Evolutionary conservation across 2,888 invertebrate species (phyloP), one percentile per base, ranked within the genome.

Genomic region (Alviniconcha strummeri): DNA sequence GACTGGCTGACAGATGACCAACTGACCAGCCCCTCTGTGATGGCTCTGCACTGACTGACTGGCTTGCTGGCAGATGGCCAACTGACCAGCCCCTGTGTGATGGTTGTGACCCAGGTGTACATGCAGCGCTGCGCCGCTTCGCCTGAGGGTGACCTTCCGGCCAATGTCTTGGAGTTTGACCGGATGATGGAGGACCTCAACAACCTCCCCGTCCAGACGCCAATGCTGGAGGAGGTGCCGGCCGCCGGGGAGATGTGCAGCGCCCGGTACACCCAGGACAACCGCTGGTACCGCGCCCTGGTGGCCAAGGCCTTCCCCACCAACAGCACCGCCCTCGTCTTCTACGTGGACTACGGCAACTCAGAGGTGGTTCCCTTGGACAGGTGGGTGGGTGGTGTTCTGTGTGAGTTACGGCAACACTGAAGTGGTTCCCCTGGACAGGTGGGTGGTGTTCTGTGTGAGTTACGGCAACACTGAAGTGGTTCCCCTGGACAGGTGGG

Each of bases 231-330:
- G 7, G 69, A 86, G 52, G 69, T 85, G 36, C 85, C 85, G 5
- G 55, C 64, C 13, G 57, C 67, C 2, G 85, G 86, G 8, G 9
- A 76, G 17, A 79, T 84, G 84, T 86, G 86, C 82, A 79, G 80
- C 72, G 84, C 76, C 56, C 36, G 95, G 85, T 97, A 95, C 93
- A 95, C 95, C 89, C 87, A 94, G n/a, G 96, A 97, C 90, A 94
- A 94, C 1, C 91, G 94, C 69, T 96, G 96, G 96, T 97, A 97
- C 92, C 95, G 97, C 84, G 96, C 95, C 9, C 89, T 95, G 7
- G 94, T 96, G 67, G 89, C 91, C 4, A 94, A 95, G 77, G 92
- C n/a, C 91, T 94, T 88, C 57, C 90, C 87, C 9, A 90, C 94
- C 88, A 92, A 95, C 95, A 76, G 87, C 9, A 84, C 88, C 7